Conservation (phyloP, 2,797 vertebrate genomes). For the Vespertilio murinus region DNA sequence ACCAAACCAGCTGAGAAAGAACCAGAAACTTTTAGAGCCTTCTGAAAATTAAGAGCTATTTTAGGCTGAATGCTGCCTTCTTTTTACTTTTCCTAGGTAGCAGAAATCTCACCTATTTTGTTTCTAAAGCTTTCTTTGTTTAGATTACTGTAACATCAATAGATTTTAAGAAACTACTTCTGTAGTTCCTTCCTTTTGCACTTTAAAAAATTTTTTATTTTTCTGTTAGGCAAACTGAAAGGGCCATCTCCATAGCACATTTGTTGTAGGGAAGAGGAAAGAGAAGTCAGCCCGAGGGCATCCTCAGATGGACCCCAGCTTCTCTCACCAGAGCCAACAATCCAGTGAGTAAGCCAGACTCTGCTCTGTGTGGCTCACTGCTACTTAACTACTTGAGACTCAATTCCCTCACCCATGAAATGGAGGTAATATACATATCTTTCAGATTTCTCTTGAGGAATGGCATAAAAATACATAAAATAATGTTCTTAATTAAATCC, state of each 20-base stretch:
- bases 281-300: accelerated
- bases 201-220: too few species aligned
- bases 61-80: not conserved
- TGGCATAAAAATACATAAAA: not conserved
- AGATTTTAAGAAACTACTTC: slow-evolving; percentile 8
- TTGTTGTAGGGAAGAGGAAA: not conserved
- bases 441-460: not conserved
- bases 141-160: not conserved
- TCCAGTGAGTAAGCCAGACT: not conserved
- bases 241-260: not conserved
- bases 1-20: not conserved
- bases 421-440: not conserved
- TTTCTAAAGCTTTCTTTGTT: slow-evolving; percentile 27
- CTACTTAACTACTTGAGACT: not conserved
- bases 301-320: accelerated
- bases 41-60: slow-evolving; percentile 9
- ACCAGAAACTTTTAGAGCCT: not conserved
- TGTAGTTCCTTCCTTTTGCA: not conserved
- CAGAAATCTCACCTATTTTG: not conserved
- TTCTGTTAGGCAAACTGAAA: not conserved
- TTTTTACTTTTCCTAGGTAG: not conserved
- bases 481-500: not conserved
- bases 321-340: not conserved
- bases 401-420: not conserved
- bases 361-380: not conserved